These are phyloP conservation scores for Chymomyza costata DNA, from an alignment of 1,140 invertebrate genomes.

Conservation along the genomic window DNA sequence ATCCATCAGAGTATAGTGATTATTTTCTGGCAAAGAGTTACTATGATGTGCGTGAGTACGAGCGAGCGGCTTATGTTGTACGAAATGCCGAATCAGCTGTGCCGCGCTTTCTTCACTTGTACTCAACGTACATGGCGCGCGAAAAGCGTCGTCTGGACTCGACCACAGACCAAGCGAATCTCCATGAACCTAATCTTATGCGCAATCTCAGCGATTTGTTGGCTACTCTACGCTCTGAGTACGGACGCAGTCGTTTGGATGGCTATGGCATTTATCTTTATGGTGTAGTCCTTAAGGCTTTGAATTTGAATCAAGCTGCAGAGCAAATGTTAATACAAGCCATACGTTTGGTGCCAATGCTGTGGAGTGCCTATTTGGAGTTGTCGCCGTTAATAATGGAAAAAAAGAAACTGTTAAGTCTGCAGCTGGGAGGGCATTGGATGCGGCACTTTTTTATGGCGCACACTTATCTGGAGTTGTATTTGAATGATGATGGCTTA, in stretches of 20 bases:
- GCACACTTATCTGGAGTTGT: conserved; percentile 92
- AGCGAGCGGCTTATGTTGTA: conserved; percentile 90
- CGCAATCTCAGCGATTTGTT: conserved; percentile 78
- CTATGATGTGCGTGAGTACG: conserved; percentile 95
- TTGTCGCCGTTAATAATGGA: conserved; percentile 90
- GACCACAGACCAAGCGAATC: conserved; percentile 84
- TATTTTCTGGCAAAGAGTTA: conserved; percentile 91
- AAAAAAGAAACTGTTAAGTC: conserved; percentile 81
- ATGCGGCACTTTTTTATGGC: conserved; percentile 95
- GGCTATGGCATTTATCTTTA: conserved; percentile 93
- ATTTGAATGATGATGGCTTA: conserved; percentile 92
- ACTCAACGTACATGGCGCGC: conserved; percentile 89
- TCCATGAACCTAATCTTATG: conserved; percentile 80
- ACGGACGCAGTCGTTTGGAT: conserved; percentile 83
- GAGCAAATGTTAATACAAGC: conserved; percentile 87
- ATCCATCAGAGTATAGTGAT: conserved; percentile 80
- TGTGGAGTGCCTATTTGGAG: conserved; percentile 97
- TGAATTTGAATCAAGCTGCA: conserved; percentile 86
- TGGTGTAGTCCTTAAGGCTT: conserved; percentile 92
- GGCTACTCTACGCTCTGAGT: conserved; percentile 78
- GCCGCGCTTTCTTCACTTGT: conserved; percentile 89
- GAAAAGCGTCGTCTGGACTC: conserved; percentile 93
- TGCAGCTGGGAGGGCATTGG: conserved; percentile 92
- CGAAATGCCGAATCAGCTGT: conserved; percentile 80
- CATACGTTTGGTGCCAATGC: conserved; percentile 85